phyloP scores from a whole-genome alignment of 2,113 vertebrate species.

The Poicephalus gulielmi region DNA sequence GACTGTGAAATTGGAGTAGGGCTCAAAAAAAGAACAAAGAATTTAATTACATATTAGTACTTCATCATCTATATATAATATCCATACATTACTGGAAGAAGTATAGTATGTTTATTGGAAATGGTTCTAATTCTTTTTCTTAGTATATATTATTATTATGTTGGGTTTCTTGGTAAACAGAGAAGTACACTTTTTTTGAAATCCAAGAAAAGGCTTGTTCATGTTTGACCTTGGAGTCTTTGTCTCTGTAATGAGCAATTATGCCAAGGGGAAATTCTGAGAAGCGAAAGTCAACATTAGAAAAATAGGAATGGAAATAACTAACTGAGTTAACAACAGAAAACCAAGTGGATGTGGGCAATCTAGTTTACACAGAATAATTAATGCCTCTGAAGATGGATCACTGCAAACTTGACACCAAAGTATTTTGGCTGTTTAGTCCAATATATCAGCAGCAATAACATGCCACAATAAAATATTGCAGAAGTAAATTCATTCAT shows the following conservation, averaged over 20 bases:
- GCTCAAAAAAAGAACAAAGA: not conserved
- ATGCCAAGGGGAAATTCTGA: not conserved
- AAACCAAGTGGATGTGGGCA: not conserved
- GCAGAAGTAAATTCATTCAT: not conserved
- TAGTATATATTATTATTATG: not conserved
- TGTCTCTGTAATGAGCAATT: not conserved
- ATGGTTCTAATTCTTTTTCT: not conserved
- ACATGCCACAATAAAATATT: not conserved
- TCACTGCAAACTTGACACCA: not conserved
- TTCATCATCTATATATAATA: not conserved
- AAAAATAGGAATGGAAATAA: not conserved
- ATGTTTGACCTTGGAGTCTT: not conserved
- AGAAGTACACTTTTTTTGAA: rapidly evolving
- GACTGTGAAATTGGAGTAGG: not conserved
- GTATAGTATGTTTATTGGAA: not conserved
- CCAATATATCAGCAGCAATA: not conserved
- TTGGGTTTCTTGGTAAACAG: rapidly evolving
- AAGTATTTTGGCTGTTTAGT: not conserved
- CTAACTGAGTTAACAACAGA: not conserved
- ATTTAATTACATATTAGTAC: not conserved
- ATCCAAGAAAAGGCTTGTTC: not conserved
- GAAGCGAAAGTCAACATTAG: not conserved
- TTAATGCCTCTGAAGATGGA: not conserved
- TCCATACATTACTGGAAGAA: rapidly evolving
- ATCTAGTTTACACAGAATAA: not conserved